Conservation (phyloP, 2,888 invertebrate genomes). For the Ashinkailepas kermadecensis region DNA sequence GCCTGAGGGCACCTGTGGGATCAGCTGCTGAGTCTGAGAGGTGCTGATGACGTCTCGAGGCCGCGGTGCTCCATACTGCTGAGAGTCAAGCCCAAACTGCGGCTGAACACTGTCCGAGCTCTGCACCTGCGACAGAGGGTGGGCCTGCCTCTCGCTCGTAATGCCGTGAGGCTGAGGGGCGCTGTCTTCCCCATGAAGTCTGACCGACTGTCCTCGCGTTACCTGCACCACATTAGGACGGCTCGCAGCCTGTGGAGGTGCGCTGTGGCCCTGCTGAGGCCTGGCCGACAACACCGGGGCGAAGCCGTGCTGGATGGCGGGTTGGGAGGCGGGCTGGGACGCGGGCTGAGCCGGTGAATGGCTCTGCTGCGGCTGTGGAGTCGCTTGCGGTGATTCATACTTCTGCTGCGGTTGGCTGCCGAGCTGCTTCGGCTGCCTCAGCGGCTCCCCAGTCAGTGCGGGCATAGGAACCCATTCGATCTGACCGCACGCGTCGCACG, state of each 20-base stretch:
- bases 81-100: not conserved
- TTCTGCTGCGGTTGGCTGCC: not conserved
- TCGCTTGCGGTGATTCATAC: not conserved
- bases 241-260: not conserved
- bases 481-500: not conserved
- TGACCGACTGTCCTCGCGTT: no score
- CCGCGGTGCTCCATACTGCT: not conserved
- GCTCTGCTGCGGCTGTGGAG: not conserved
- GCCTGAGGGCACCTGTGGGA: not conserved
- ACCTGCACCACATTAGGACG: no score
- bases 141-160: not conserved
- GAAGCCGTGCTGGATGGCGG: not conserved
- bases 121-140: not conserved
- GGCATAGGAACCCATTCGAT: not conserved
- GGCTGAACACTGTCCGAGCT: not conserved
- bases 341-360: not conserved
- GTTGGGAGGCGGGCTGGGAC: no score
- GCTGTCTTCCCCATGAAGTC: not conserved
- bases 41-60: not conserved
- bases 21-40: not conserved
- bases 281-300: not conserved
- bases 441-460: not conserved
- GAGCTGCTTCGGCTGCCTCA: not conserved
- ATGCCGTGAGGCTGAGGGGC: not conserved
- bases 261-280: not conserved